Percentiles rank a stretch among this genome's conserved stretches.
These are phyloP conservation scores for Mechanitis messenoides DNA, from an alignment of 2,888 invertebrate species.

Conservation along the genomic window DNA sequence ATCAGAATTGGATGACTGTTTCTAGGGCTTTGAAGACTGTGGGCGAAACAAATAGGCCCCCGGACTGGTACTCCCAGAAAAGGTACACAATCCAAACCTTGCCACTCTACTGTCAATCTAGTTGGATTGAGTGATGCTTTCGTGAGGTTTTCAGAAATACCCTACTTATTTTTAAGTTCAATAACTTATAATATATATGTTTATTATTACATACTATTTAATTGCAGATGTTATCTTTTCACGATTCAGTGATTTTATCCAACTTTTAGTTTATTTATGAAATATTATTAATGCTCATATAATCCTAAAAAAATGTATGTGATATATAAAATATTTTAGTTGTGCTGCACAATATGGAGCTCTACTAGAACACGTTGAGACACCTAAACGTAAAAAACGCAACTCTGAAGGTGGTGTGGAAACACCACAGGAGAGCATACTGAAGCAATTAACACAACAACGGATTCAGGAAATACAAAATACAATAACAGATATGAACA, in stretches of 20 bases:
- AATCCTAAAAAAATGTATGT: no score
- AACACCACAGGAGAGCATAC: conserved; percentile 87
- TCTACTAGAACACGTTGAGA: conserved; percentile 87
- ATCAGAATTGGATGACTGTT: conserved; percentile 95
- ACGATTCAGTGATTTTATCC: no score
- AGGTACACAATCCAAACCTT: conserved; percentile 42
- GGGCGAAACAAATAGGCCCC: conserved; percentile 83
- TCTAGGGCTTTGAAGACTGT: conserved; percentile 87
- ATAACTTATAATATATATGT: no score
- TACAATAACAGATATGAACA: conserved; percentile 81
- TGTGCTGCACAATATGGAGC: conserved; percentile 93
- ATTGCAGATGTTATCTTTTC: no score
- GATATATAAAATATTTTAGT: conserved; percentile 35
- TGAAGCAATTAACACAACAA: conserved; percentile 85
- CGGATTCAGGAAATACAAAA: conserved; percentile 86
- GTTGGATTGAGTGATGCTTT: no score
- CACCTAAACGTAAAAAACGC: conserved; percentile 89
- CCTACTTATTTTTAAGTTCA: no score
- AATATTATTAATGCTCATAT: no score
- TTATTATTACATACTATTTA: no score
- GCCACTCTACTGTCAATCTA: no score
- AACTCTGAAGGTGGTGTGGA: conserved; percentile 76
- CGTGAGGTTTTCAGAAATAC: no score
- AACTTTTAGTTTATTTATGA: no score
- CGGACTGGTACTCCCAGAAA: conserved; percentile 91